Conservation (phyloP, 2,113 vertebrate genomes). For the Canis aureus region DNA sequence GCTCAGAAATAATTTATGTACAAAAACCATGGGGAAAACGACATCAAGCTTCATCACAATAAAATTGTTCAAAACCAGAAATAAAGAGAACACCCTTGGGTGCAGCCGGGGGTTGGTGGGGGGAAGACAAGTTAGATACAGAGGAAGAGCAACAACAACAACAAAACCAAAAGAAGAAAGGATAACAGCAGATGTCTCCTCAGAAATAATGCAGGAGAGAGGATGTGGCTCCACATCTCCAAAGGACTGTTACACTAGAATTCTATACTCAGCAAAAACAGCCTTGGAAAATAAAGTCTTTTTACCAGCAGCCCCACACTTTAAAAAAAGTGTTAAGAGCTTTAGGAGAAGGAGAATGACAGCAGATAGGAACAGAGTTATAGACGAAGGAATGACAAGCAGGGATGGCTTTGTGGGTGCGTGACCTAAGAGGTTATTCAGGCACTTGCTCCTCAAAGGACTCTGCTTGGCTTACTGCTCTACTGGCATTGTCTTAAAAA, state of each 20-base stretch:
- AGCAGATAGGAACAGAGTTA: neutral
- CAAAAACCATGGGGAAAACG: neutral
- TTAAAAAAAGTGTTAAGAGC: neutral
- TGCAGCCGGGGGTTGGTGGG: neutral
- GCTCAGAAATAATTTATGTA: neutral
- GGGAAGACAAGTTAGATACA: neutral
- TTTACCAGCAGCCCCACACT: neutral
- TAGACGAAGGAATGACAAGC: neutral
- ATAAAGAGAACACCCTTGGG: neutral
- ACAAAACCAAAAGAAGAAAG: neutral
- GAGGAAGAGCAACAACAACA: neutral
- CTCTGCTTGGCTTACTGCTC: neutral
- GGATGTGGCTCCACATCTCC: neutral
- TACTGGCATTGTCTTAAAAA: neutral
- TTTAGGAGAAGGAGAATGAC: neutral
- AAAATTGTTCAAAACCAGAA: neutral
- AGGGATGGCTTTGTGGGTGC: neutral
- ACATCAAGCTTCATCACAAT: neutral
- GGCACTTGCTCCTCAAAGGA: neutral
- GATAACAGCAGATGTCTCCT: neutral
- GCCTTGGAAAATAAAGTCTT: conserved; percentile 10
- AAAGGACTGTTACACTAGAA: neutral
- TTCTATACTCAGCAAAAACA: conserved; percentile 31
- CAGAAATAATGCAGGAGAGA: conserved; percentile 9
- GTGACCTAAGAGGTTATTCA: rapidly evolving